These are phyloP conservation scores for Corticium candelabrum DNA, from an alignment of 37 sponge, comb jelly and placozoan species.

Conservation along the genomic window DNA sequence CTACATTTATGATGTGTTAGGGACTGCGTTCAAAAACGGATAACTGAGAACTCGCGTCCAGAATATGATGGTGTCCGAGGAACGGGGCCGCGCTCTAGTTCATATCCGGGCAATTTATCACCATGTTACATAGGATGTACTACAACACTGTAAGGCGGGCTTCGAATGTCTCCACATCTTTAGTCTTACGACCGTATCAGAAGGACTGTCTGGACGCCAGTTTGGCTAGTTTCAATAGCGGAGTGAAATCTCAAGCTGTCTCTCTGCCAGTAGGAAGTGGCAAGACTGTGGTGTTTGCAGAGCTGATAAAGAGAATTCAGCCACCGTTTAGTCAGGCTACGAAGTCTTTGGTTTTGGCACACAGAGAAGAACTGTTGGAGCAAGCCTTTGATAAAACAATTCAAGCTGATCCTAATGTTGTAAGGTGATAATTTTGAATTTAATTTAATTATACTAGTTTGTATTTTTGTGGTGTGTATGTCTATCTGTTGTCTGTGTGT, in stretches of 20 bases:
- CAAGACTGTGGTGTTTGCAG: neutral
- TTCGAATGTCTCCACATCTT: neutral
- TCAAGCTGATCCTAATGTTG: neutral
- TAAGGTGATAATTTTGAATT: too few species aligned
- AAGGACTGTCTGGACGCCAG: neutral
- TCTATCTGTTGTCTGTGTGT: too few species aligned
- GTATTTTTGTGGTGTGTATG: too few species aligned
- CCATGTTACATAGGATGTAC: too few species aligned
- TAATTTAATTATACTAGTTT: too few species aligned
- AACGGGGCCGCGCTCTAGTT: too few species aligned
- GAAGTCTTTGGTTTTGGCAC: neutral
- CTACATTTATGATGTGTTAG: too few species aligned
- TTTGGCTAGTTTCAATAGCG: neutral
- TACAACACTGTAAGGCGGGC: too few species aligned
- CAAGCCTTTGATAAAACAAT: neutral
- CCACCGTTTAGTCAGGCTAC: neutral
- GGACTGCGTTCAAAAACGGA: too few species aligned
- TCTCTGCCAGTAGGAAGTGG: conserved; percentile 1
- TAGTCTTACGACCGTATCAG: neutral
- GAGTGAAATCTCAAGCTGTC: neutral
- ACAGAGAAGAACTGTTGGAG: neutral
- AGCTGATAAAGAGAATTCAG: neutral
- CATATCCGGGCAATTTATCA: too few species aligned
- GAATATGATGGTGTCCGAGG: too few species aligned
- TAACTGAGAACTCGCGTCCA: too few species aligned